phyloP scores from a whole-genome alignment of 2,113 vertebrate species.

The Sardina pilchardus region DNA sequence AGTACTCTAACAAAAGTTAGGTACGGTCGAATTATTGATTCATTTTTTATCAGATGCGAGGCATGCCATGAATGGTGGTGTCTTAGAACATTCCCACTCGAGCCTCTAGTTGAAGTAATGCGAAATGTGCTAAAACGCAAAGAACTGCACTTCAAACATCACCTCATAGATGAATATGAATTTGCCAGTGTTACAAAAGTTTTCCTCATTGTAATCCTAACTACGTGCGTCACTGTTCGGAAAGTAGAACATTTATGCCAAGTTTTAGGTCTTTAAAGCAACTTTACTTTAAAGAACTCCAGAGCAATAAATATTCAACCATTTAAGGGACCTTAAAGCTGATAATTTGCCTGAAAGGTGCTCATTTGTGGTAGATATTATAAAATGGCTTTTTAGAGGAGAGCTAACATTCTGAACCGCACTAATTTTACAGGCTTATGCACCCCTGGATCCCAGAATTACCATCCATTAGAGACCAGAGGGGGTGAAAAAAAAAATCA shows the following conservation, averaged over 20 bases:
- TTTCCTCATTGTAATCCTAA: neutral
- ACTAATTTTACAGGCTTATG: constrained; percentile 44
- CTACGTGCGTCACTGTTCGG: neutral
- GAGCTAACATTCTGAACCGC: constrained; percentile 35
- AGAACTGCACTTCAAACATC: neutral
- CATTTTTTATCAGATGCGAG: no score
- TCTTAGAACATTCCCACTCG: no score
- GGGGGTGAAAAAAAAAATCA: constrained; percentile 35
- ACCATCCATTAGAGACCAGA: constrained; percentile 45
- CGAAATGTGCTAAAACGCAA: neutral
- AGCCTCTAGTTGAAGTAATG: no score
- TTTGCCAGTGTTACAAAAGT: neutral
- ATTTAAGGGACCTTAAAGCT: neutral
- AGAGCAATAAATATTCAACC: neutral
- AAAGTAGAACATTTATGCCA: neutral
- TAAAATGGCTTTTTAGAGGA: constrained; percentile 24
- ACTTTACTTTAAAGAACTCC: neutral
- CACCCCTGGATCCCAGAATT: constrained; percentile 47
- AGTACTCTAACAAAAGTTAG: no score
- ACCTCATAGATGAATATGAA: neutral
- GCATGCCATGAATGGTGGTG: no score
- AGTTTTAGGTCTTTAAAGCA: neutral
- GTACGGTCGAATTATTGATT: no score
- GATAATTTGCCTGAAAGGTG: neutral
- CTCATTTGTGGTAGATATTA: constrained; percentile 36